These are phyloP conservation scores for Antrozous pallidus DNA, from an alignment of 2,797 vertebrate species.

Conservation along the genomic window DNA sequence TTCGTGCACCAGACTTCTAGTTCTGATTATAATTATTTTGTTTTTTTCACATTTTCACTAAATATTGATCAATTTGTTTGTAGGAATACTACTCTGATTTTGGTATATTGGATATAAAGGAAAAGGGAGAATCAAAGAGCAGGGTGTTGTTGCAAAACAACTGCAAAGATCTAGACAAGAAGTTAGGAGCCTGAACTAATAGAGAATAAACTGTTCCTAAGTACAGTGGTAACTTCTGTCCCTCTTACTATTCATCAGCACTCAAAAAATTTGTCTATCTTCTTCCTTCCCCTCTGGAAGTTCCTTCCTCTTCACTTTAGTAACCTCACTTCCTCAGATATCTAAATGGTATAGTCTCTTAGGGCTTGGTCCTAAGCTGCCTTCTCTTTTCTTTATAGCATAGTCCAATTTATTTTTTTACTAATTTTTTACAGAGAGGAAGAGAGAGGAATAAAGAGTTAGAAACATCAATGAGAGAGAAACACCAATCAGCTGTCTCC, in stretches of 20 bases:
- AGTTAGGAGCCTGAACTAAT: not conserved
- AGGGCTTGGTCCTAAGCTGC: not conserved
- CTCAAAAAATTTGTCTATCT: not conserved
- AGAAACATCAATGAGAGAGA: no score
- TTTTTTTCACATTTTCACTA: not conserved
- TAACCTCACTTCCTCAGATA: not conserved
- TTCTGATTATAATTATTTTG: not conserved
- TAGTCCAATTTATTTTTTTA: not conserved
- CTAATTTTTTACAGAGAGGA: no score
- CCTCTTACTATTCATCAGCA: not conserved
- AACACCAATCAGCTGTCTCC: no score
- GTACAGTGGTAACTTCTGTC: not conserved
- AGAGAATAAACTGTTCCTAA: not conserved
- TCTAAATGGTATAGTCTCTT: not conserved
- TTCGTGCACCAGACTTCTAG: no score
- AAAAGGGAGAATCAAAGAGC: not conserved
- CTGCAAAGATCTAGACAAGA: not conserved
- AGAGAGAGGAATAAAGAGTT: no score
- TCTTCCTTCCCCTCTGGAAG: not conserved
- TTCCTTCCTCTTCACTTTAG: not conserved
- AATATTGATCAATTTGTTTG: not conserved
- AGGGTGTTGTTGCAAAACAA: not conserved
- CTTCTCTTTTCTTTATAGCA: not conserved
- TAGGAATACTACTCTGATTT: not conserved
- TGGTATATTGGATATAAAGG: not conserved